These are phyloP conservation scores for Resseliella maxima DNA, from an alignment of 2,888 invertebrate genomes.

Conservation along the genomic window DNA sequence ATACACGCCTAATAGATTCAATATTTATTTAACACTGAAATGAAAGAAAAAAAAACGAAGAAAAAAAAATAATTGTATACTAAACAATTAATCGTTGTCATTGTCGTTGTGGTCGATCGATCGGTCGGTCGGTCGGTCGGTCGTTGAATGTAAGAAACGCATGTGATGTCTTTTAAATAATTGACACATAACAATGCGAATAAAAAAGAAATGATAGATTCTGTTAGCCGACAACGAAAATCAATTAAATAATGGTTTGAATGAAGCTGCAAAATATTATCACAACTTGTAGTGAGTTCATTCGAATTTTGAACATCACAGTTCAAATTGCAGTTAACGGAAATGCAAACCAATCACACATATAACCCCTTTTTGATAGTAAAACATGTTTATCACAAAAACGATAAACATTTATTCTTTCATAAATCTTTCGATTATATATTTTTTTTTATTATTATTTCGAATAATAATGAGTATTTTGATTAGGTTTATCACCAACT, in stretches of 20 bases:
- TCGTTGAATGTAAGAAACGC: too few relatives aligned
- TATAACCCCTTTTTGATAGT: conserved; percentile 9
- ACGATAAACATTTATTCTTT: neutral
- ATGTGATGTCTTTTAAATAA: neutral
- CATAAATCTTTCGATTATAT: neutral
- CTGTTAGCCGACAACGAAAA: neutral
- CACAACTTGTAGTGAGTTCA: neutral
- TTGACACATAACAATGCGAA: neutral
- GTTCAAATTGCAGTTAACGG: neutral
- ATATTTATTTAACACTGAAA: conserved; percentile 23
- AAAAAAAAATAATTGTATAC: too few relatives aligned
- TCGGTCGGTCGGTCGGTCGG: too few relatives aligned
- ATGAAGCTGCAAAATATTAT: neutral
- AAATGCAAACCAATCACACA: conserved; percentile 30
- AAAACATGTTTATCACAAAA: conserved; percentile 20
- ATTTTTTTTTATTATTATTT: neutral
- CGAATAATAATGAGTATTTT: neutral
- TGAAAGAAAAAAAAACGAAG: too few relatives aligned
- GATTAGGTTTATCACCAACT: neutral
- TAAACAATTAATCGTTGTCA: neutral
- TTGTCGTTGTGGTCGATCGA: too few relatives aligned
- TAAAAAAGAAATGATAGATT: neutral
- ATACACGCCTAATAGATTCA: neutral
- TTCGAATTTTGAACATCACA: neutral
- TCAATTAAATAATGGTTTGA: conserved; percentile 22